Evolutionary conservation across 2,888 invertebrate genomes (phyloP).

Genomic region (Scelioninae gen. 2): DNA sequence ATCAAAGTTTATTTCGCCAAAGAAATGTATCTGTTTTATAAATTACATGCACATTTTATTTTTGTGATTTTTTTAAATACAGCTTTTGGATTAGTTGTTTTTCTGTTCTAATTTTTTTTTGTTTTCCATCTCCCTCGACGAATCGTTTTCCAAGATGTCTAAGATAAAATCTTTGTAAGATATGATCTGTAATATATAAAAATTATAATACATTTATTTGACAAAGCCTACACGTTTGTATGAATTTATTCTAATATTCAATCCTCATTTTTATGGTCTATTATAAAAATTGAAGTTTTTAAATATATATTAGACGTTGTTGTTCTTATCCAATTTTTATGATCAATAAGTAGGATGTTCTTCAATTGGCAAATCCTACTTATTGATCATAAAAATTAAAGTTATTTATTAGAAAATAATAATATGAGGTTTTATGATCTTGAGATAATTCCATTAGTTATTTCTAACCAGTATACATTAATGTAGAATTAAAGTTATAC

Average conservation of each 20-base stretch:
- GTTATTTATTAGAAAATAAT: no score
- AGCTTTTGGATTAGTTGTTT: not conserved
- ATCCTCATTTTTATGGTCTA: not conserved
- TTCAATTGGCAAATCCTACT: no score
- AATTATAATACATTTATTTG: constrained; percentile 70
- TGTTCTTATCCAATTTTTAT: no score
- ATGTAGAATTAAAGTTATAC: no score
- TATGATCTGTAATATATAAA: constrained; percentile 70
- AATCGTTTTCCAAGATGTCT: constrained; percentile 67
- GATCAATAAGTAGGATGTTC: no score
- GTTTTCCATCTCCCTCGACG: constrained; percentile 61
- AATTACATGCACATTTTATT: not conserved
- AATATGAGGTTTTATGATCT: no score
- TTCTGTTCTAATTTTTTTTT: no score
- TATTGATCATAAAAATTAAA: no score
- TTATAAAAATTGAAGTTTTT: no score
- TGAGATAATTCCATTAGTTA: no score
- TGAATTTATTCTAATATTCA: not conserved
- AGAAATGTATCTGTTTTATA: constrained; percentile 12
- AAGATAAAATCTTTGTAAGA: constrained; percentile 71
- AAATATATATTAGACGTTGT: no score
- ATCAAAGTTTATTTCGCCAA: constrained; percentile 15
- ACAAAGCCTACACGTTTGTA: constrained; percentile 44
- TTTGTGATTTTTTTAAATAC: constrained; percentile 5
- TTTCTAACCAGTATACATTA: no score